Base-by-base conservation (phyloP, 2,113 vertebrate species). In the Ictalurus punctatus region DNA sequence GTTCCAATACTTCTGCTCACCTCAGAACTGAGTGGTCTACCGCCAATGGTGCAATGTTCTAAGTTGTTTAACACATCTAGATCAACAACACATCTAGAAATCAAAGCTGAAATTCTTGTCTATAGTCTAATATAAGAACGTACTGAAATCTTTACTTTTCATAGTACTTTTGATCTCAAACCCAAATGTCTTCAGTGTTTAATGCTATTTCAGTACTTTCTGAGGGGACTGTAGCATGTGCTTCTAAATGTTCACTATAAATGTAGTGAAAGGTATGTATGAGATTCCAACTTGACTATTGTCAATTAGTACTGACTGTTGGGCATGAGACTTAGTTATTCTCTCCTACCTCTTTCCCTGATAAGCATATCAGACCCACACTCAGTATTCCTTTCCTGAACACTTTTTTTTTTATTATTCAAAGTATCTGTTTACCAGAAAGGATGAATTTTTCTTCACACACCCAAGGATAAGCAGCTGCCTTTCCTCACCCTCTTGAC, bases 391-490 rank as follows among this genome's bases (percentile, higher is more conserved):
- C 48, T 59, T 16, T 86, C 30, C 25, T 90, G 78, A 44, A 30
- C 87, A 78, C 85, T 74, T 86, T 54, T 84, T 79, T 83, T 74
- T 86, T 54, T 84, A 74, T 83, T 79, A 83, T 86, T 86, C 80
- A 71, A 86, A 80, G 61, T 86, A 84, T 83, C 78, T 91, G 90
- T 91, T 93, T 92, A 91, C 34, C 34, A 74, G 34, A 90, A 89
- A 90, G 89, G 13, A 93, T 89, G 78, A 85, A 85, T 76, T 91
- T 87, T 83, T 91, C 89, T 85, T 69, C 30, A 69, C 67, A 87
- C 89, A 88, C 82, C 80, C 91, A 93, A 92, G 90, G 92, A 93
- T 91, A 88, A 85, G 86, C 54, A 56, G 54, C 34, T 67, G 76
- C 34, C 78, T 23, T 88, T 21, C 78, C 34, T 48, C 21, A 23